Percentiles rank a stretch among this genome's conserved stretches.
Conservation (phyloP, 2,113 vertebrate genomes). For the Empidonax alnorum region DNA sequence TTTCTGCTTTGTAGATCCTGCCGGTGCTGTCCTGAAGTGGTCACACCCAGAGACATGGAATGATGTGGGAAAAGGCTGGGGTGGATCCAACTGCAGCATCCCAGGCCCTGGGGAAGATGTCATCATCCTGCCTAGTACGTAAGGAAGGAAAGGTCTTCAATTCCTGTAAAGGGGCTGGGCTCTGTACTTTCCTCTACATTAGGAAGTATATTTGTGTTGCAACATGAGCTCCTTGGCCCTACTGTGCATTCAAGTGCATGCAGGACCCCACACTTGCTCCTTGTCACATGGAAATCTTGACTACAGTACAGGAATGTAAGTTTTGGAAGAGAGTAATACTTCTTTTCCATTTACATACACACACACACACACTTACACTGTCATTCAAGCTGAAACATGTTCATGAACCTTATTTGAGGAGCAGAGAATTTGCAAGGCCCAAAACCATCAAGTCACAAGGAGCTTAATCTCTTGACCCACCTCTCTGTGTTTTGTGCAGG, state of each 20-base stretch:
- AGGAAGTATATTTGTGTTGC: neutral
- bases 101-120: constrained; percentile 73
- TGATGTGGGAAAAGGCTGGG: constrained; percentile 68
- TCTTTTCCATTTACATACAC: neutral
- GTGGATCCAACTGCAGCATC: constrained; percentile 45
- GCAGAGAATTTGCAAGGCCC: neutral
- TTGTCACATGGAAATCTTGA: rapidly evolving
- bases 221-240: neutral
- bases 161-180: neutral
- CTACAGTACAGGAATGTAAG: neutral
- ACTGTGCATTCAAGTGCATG: neutral
- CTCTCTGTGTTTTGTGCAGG: neutral
- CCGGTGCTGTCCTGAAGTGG: constrained; percentile 63
- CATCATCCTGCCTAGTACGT: constrained; percentile 77
- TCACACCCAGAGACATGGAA: constrained; percentile 71
- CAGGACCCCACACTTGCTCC: neutral
- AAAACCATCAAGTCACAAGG: neutral
- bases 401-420: neutral
- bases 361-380: rapidly evolving
- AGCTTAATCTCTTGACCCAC: neutral
- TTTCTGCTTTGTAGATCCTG: constrained; percentile 55
- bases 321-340: neutral
- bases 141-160: neutral
- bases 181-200: rapidly evolving
- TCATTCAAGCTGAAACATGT: neutral